A percentile compares a stretch with the other conserved stretches of the same genome.
Conservation (phyloP, 1,140 invertebrate species). For the Solen grandis region DNA sequence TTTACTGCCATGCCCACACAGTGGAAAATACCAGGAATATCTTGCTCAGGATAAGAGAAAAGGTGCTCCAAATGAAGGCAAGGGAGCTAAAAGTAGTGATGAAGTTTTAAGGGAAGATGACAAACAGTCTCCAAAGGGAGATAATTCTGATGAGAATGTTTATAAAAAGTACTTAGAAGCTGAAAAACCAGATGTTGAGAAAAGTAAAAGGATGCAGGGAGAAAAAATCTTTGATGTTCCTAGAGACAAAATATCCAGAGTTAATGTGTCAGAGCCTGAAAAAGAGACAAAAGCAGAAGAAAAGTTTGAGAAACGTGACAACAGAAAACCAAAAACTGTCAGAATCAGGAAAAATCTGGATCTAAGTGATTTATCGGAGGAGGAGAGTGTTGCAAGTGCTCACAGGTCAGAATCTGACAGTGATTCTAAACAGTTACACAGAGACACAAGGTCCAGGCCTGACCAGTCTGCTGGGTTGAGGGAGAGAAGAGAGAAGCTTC, state of each 20-base stretch:
- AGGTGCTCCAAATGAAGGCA: neutral
- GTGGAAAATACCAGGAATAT: constrained; percentile 14
- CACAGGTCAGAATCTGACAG: neutral
- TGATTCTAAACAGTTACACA: neutral
- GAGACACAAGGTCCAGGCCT: neutral
- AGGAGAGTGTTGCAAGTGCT: neutral
- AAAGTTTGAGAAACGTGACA: constrained; percentile 4
- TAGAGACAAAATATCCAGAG: neutral
- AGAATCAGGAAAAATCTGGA: constrained; percentile 39
- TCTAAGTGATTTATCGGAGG: neutral
- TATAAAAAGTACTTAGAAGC: constrained; percentile 68
- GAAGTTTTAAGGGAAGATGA: neutral
- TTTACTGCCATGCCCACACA: constrained; percentile 66
- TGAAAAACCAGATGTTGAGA: constrained; percentile 64
- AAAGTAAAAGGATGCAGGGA: constrained; percentile 4
- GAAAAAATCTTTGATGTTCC: neutral
- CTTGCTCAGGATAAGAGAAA: neutral
- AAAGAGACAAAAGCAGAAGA: neutral
- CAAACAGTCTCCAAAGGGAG: neutral
- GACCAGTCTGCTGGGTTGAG: neutral
- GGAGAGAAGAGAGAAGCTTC: constrained; percentile 25
- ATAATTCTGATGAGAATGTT: neutral
- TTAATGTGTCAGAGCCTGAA: neutral
- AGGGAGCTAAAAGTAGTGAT: neutral
- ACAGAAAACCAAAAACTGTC: too few relatives aligned